Evolutionary conservation across 2,113 vertebrate species (phyloP).

Genomic region (Mesembrinibis cayennensis): DNA sequence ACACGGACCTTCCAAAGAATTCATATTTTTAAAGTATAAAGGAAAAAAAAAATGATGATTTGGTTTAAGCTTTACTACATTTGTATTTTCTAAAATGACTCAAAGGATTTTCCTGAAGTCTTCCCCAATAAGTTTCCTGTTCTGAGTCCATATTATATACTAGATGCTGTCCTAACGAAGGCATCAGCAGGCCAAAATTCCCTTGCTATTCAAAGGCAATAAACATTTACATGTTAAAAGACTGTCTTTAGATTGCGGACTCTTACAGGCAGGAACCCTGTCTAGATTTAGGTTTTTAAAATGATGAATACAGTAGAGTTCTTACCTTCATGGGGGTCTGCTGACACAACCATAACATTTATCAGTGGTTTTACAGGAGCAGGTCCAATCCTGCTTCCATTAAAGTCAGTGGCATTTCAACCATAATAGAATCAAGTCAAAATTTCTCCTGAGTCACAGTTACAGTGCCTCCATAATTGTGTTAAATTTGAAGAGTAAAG

Average conservation of each 20-base stretch:
- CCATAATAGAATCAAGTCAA: not conserved
- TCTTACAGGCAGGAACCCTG: not conserved
- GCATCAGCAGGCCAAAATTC: not conserved
- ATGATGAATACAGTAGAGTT: not conserved
- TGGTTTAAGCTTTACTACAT: not conserved
- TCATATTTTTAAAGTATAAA: not conserved
- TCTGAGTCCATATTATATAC: not conserved
- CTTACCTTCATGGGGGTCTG: conserved; percentile 34
- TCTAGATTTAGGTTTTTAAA: conserved; percentile 2
- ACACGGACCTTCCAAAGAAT: not conserved
- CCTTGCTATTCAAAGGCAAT: not conserved
- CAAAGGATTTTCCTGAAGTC: not conserved
- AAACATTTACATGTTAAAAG: not conserved
- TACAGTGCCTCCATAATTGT: not conserved
- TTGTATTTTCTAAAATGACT: not conserved
- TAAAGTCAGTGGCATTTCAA: not conserved
- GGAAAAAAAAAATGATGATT: not conserved
- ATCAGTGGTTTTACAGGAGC: conserved; percentile 15
- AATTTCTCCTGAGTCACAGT: conserved; percentile 19
- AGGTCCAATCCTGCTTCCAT: not conserved
- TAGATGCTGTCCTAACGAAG: not conserved
- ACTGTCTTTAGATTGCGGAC: not conserved
- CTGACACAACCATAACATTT: conserved; percentile 28
- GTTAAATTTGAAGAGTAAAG: not conserved
- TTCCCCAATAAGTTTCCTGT: not conserved